Conservation (phyloP, 2,113 vertebrate genomes). For the Ifrita kowaldi region DNA sequence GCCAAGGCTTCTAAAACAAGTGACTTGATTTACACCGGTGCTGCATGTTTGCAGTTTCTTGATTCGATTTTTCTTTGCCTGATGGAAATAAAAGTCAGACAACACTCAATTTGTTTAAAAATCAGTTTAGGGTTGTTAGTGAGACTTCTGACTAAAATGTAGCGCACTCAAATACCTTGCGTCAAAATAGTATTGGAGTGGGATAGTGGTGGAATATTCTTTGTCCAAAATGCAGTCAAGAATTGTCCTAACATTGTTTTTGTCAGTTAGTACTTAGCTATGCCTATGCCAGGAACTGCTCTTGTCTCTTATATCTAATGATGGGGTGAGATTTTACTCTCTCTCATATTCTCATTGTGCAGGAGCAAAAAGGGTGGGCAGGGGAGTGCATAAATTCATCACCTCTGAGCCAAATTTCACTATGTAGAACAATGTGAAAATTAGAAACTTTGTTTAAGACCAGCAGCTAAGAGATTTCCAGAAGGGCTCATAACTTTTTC, state of each 20-base stretch:
- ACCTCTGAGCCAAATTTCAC: neutral
- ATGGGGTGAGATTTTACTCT: neutral
- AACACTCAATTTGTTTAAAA: neutral
- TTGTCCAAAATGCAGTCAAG: neutral
- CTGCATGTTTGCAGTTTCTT: neutral
- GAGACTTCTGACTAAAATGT: neutral
- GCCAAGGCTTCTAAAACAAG: neutral
- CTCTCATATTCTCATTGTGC: neutral
- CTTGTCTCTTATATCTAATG: neutral
- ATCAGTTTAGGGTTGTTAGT: neutral
- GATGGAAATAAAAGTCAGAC: neutral
- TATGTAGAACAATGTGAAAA: neutral
- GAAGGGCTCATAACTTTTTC: neutral
- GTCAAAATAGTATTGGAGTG: neutral
- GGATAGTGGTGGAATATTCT: neutral
- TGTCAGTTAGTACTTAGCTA: neutral
- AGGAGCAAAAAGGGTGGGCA: neutral
- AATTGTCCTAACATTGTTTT: neutral
- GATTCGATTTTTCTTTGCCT: neutral
- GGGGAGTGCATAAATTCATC: neutral
- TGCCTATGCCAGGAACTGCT: neutral
- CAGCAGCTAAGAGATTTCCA: neutral
- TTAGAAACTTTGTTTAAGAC: neutral
- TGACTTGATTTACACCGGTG: neutral
- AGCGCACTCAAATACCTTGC: neutral